Base-by-base conservation (phyloP, 2,113 vertebrate genomes). In the Lagopus leucura region DNA sequence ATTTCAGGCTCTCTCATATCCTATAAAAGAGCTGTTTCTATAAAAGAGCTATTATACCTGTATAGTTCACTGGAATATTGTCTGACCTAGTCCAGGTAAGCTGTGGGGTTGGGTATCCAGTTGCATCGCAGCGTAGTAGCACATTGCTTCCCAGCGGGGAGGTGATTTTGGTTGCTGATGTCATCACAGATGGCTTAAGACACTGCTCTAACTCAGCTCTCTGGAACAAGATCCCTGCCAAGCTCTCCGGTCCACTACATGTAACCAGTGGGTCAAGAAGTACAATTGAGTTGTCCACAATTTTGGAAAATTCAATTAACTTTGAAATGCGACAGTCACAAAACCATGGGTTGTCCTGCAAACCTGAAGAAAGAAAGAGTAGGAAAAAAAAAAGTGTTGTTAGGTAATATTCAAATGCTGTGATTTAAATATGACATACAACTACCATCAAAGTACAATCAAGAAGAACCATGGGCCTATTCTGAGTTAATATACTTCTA, bases 341-440 rank as follows among this genome's bases (percentile, higher is more conserved):
- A 93, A 98, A 98, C 99, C 99, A 99, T 8, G 98, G 98, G 79
- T 99, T 99, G 94, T 99, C 99, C 94, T 99, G 99, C 24, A 99
- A 97, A 93, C 99, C 99, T 99, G 86, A 77, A 91, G 78, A 5
- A 77, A 75, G 69, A 60, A 84, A 43, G 32, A 78, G 45, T 22
- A 1, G 5, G 3, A 16, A 58, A 55, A 58, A 76, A 63, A 13
- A 32, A 28, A 24, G 10, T 1, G 2, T 60, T 67, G 10, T 85
- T 34, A 84, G 55, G 36, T 22, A 88, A 28, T 16, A 67, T n/a
- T n/a, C 5, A 24, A 21, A 66, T 55, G 27, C 22, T 75, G 42
- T 42, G 13, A 45, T 67, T 42, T 79, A 14, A 93, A 7, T 13
- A n/a, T 20, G 34, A 66, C 0, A 10, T 30, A 24, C 5, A 12